phyloP scores from a whole-genome alignment of 2,113 vertebrate species.

The Crotophaga sulcirostris region DNA sequence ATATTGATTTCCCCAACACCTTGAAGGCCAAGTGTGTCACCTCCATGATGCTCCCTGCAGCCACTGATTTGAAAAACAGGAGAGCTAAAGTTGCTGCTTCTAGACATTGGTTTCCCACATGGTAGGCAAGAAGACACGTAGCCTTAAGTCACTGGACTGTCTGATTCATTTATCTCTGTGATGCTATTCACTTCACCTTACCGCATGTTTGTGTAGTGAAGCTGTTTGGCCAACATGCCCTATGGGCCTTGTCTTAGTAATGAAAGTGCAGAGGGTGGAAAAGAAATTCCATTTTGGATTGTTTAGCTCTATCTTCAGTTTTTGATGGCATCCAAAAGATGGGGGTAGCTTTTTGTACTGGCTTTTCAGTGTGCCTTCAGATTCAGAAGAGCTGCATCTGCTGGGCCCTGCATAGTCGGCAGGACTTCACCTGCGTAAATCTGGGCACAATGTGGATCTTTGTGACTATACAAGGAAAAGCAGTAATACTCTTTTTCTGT shows the following conservation, averaged over 20 bases:
- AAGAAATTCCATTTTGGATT: constrained; percentile 4
- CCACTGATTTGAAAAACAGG: constrained; percentile 16
- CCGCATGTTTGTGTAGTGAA: not conserved
- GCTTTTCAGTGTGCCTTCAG: not conserved
- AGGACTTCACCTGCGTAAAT: not conserved
- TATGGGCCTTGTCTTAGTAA: constrained; percentile 27
- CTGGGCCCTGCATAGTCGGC: not conserved
- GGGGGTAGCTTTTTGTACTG: not conserved
- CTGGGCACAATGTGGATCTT: not conserved
- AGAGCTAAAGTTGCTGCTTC: not conserved
- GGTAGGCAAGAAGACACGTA: constrained; percentile 21
- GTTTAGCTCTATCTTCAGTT: not conserved
- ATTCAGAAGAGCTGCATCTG: not conserved
- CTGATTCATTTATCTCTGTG: not conserved
- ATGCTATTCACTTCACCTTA: not conserved
- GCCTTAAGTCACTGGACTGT: constrained; percentile 22
- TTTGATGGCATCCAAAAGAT: not conserved
- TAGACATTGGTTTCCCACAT: not conserved
- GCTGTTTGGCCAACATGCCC: constrained; percentile 20
- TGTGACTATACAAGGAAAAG: not conserved
- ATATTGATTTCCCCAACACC: constrained; percentile 33
- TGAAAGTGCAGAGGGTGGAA: constrained; percentile 34
- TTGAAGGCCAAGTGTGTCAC: constrained; percentile 13
- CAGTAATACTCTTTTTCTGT: not conserved
- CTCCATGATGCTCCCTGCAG: not conserved